Evolutionary conservation across 2,113 vertebrate genomes (phyloP).

Genomic region (Australoheros scitulus): DNA sequence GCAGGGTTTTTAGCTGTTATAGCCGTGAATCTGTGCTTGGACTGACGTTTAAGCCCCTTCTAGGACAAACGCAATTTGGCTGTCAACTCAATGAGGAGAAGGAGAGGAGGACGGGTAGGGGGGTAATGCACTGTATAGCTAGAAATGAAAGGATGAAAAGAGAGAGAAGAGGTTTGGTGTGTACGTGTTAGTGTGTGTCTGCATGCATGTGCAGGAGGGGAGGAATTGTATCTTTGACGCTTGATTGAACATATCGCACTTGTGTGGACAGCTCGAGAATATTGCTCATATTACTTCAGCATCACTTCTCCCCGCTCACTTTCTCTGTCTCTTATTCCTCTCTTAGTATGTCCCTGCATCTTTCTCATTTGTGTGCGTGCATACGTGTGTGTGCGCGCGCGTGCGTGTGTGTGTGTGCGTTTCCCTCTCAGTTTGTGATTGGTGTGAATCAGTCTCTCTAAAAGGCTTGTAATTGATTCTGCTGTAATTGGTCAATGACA

Average conservation of each 20-base stretch:
- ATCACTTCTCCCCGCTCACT: conserved; percentile 59
- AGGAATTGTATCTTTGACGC: conserved; percentile 56
- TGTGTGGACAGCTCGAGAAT: conserved; percentile 71
- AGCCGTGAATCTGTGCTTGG: conserved; percentile 57
- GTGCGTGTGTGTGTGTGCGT: conserved; percentile 14
- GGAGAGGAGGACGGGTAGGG: conserved; percentile 42
- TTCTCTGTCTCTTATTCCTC: conserved; percentile 29
- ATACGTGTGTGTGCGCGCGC: conserved; percentile 3
- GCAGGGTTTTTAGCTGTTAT: conserved; percentile 56
- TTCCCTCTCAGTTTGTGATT: conserved; percentile 40
- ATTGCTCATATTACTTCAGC: conserved; percentile 76
- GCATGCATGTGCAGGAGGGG: conserved; percentile 19
- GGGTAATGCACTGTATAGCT: conserved; percentile 53
- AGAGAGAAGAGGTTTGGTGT: conserved; percentile 1
- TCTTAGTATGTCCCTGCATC: conserved; percentile 32
- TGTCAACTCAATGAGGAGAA: conserved; percentile 78
- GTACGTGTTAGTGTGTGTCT: conserved; percentile 5
- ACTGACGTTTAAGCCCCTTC: conserved; percentile 77
- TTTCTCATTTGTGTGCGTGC: neutral
- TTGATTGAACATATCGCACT: conserved; percentile 77
- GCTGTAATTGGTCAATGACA: conserved; percentile 81
- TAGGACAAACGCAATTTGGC: conserved; percentile 82
- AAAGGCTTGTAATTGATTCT: conserved; percentile 83
- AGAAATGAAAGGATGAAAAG: conserved; percentile 46
- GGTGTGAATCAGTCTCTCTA: conserved; percentile 63